Evolutionary conservation across 1,140 invertebrate genomes (phyloP), one percentile per base, ranked within the genome.

Genomic region (Pemphigus obesinymphae): DNA sequence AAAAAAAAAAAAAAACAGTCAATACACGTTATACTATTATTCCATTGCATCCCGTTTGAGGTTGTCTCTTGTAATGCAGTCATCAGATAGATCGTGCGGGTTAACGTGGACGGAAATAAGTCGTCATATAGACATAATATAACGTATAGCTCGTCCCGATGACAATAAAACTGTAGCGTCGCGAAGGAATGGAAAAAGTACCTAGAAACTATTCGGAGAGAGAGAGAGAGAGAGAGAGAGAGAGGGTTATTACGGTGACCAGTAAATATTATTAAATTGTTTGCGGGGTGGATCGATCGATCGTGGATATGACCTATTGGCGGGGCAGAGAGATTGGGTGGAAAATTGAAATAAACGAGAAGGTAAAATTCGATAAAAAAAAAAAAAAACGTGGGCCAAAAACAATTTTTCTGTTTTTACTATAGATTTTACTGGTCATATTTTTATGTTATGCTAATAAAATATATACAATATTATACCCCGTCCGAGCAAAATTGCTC

Each of bases 401-500:
- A 68, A 68, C 61, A 66, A 17, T 34, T 6, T 63, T 63, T 63
- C 20, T 31, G 26, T 17, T 37, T n/a, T 66, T 66, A 66, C n/a
- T n/a, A n/a, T n/a, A n/a, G n/a, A n/a, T n/a, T 66, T 15, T 15
- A 31, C 26, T 26, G 20, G 13, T 66, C 63, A 23, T 40, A 66
- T 37, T 26, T 11, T 43, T 70, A 78, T 48, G 31, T 82, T 82
- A 82, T 70, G 61, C 61, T 48, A 82, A 82, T 70, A 37, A 83
- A 83, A 83, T 83, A 37, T 37, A 37, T 66, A n/a, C n/a, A n/a
- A n/a, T 23, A 53, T 53, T 40, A 82, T 89, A 99, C 97, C 97
- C 97, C n/a, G 93, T 95, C 86, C 95, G 94, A 17, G 95, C 96
- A 87, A 99, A 99, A 89, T 99, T 99, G n/a, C 95, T 93, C 88